Evolutionary conservation across 1,140 invertebrate species (phyloP), one percentile per base, ranked within the genome.

Genomic region (Drosophila burlai): DNA sequence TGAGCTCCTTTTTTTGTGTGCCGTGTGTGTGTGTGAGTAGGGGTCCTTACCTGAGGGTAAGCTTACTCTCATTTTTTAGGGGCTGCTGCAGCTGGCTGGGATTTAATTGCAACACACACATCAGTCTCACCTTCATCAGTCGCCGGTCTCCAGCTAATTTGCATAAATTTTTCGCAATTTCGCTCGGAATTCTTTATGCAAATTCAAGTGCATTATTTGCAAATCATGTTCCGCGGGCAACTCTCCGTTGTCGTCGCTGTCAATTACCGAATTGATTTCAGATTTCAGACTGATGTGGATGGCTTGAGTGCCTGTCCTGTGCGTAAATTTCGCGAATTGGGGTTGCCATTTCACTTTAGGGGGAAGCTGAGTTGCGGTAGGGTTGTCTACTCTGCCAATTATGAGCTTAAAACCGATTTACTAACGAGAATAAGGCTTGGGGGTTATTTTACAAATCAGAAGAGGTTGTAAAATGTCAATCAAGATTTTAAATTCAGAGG

Each of bases 151-250:
- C 68, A 52, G 71, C 77, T 90, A 82, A 90, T 89, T 89, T 89
- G 67, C 85, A 89, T 89, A 87, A 76, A 66, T 87, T 81, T 77
- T 60, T 29, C 15, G 83, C 64, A 61, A 54, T 52, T 43, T 52
- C 42, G 40, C 24, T n/a, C 7, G 64, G 16, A 36, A 57, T 57
- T 79, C 55, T 76, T 78, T 91, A 91, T 91, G 89, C 81, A 91
- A 91, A 91, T 91, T 91, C 87, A 83, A 91, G 87, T 91, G 87
- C 87, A 83, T 84, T 91, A 91, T 91, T 91, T 81, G 83, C 85
- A 92, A 92, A 92, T 92, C 90, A 92, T 92, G 90, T 92, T 86
- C 66, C 76, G 42, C 80, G 42, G 40, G 77, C 80, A 78, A 83
- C 86, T 84, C 83, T 81, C 69, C 42, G 83, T 24, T 36, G 52